These are phyloP conservation scores for Leptinotarsa undecemlineata DNA, from an alignment of 1,140 invertebrate genomes.

Conservation along the genomic window DNA sequence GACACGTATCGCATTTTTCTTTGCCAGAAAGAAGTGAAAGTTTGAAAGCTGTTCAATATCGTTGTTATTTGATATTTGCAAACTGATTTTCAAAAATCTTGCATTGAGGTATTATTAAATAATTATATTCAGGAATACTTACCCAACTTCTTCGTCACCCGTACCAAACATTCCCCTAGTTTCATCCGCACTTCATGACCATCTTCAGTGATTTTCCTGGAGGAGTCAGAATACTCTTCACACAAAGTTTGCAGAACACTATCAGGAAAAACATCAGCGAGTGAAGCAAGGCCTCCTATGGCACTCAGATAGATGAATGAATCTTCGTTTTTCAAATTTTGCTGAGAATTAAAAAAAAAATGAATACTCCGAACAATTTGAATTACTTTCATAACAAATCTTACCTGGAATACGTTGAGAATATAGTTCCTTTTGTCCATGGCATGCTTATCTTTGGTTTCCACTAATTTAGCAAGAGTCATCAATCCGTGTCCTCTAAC, in stretches of 20 bases:
- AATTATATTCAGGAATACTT: slow-evolving; percentile 40
- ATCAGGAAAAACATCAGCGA: slow-evolving; percentile 68
- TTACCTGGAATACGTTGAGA: slow-evolving; percentile 72
- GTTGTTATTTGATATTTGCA: too few species aligned
- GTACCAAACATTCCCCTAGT: slow-evolving; percentile 80
- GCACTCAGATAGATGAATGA: slow-evolving; percentile 83
- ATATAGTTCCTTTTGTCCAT: slow-evolving; percentile 68
- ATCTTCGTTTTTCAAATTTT: slow-evolving; percentile 77
- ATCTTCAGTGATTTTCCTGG: slow-evolving; percentile 54
- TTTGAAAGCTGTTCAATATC: too few species aligned
- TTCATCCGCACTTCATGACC: slow-evolving; percentile 71
- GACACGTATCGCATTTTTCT: too few species aligned
- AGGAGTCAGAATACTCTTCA: slow-evolving; percentile 50
- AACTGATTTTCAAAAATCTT: too few species aligned
- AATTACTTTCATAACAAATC: slow-evolving; percentile 23
- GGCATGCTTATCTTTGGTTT: slow-evolving; percentile 65
- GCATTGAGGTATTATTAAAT: background rate
- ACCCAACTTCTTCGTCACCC: slow-evolving; percentile 74
- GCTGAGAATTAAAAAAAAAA: slow-evolving; percentile 54
- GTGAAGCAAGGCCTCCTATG: slow-evolving; percentile 72
- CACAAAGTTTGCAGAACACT: slow-evolving; percentile 69
- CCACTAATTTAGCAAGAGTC: slow-evolving; percentile 71
- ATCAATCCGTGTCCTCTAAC: slow-evolving; percentile 80
- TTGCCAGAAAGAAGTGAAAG: too few species aligned
- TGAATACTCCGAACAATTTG: background rate